Percentiles rank a stretch among this genome's conserved stretches.
Conservation (phyloP, 2,113 vertebrate species). For the Neodon shergylaensis region DNA sequence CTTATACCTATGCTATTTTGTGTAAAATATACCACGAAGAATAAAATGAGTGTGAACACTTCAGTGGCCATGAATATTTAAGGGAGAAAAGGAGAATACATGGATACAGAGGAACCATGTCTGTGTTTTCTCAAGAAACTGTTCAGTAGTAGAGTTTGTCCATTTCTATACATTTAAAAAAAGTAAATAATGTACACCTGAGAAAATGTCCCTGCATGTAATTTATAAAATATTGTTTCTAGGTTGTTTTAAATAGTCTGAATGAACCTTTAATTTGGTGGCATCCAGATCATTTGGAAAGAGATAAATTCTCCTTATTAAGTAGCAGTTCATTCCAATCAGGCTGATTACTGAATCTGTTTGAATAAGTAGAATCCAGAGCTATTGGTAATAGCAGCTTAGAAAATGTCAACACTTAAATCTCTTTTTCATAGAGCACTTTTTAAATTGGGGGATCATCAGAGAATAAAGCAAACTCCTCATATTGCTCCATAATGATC, state of each 20-base stretch:
- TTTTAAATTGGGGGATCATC: slow-evolving; percentile 66
- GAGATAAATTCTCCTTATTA: background rate
- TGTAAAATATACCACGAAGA: background rate
- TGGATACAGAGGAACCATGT: background rate
- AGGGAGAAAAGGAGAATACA: background rate
- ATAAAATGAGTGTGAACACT: background rate
- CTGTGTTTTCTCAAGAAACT: background rate
- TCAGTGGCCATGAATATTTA: background rate
- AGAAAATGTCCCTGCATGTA: background rate
- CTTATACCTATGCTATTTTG: background rate
- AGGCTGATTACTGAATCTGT: background rate
- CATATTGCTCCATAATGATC: slow-evolving; percentile 18
- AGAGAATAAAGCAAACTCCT: slow-evolving; percentile 65
- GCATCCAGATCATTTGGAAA: background rate
- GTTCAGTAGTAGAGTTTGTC: background rate
- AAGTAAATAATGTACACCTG: background rate
- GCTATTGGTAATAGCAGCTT: slow-evolving; percentile 56
- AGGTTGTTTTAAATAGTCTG: background rate
- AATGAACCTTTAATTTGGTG: background rate
- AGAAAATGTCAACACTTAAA: slow-evolving; percentile 65
- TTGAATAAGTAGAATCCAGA: slow-evolving; percentile 60
- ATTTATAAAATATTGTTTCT: background rate
- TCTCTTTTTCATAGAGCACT: slow-evolving; percentile 59
- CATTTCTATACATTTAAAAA: background rate
- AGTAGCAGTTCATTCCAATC: background rate